Base-by-base conservation (phyloP, 2,113 vertebrate species). In the Edolisoma coerulescens region DNA sequence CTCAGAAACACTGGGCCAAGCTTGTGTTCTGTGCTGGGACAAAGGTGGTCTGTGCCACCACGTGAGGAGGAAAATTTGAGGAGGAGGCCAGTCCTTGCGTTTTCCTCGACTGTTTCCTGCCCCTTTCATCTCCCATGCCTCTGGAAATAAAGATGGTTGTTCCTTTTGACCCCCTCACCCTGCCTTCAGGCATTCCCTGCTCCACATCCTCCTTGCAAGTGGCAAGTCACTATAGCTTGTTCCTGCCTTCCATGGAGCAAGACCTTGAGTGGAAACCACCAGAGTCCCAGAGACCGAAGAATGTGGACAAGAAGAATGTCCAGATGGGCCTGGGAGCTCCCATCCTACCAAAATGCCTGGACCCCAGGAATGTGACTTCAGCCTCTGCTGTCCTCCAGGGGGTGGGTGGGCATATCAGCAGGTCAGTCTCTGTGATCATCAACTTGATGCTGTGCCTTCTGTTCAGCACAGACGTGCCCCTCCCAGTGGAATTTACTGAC, bases 191-290 rank as follows among this genome's bases (percentile, higher is more conserved):
- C 7, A 2, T 64, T 69, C 10, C 14, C 33, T 39, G 14, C 24
- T 61, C 24, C 20, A 2, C 24, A 16, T 26, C 35, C 44, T 1
- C 1, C 35, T n/a, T 18, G n/a, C 24, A 3, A 0, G 0, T 13
- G 24, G 42, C 20, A 47, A 42, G 14, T n/a, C 26, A 41, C 16
- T 12, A 1, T 3, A 8, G 20, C 49, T 32, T 8, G 14, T 52
- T 54, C 45, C 39, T 53, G 35, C 15, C 3, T 52, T 56, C 5
- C 1, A 0, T 27, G 32, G 30, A 41, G 33, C 16, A 33, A 26
- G 11, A 27, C 4, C 15, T 63, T 5, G 77, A 33, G 33, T n/a
- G 14, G 49, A 47, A 53, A 11, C 15, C 9, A 22, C 39, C 2
- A 1, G 27, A 24, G 9, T 16, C 12, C 26, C 41, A 56, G 27